A percentile compares a stretch with the other conserved stretches of the same genome.
Evolutionary conservation across 2,888 invertebrate species (phyloP).

Genomic region (Drosophila suboccidentalis): DNA sequence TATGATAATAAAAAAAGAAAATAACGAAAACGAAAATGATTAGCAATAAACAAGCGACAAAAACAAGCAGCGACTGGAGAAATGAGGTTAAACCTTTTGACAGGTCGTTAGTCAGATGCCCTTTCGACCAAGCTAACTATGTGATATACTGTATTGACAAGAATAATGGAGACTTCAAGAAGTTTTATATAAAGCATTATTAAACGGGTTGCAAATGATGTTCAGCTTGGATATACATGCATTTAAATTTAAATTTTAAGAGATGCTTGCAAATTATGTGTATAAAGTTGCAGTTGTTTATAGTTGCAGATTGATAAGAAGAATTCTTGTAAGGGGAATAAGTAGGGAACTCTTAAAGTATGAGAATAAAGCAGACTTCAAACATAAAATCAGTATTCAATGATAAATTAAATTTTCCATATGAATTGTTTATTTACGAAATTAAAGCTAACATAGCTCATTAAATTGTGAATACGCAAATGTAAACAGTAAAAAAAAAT

Average conservation of each 20-base stretch:
- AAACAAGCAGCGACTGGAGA: constrained; percentile 36
- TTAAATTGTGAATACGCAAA: no score
- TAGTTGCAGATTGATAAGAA: background rate
- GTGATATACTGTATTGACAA: constrained; percentile 12
- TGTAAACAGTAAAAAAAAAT: no score
- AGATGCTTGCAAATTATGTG: background rate
- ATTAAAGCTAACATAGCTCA: no score
- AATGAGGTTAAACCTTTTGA: constrained; percentile 41
- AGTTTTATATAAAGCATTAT: constrained; percentile 11
- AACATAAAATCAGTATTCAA: background rate
- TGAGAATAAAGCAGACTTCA: background rate
- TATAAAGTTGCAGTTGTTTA: no score
- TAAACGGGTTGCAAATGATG: constrained; percentile 18
- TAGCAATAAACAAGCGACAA: constrained; percentile 60
- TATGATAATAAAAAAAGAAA: constrained; percentile 12
- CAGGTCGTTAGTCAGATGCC: constrained; percentile 44
- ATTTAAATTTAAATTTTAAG: constrained; percentile 2
- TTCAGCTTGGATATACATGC: background rate
- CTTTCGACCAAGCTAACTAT: constrained; percentile 28
- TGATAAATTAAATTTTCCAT: no score
- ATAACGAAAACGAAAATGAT: constrained; percentile 50
- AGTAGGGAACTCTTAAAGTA: background rate
- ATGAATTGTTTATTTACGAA: no score
- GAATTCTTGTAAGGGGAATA: background rate
- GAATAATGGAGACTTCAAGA: constrained; percentile 20